Conservation (phyloP, 2,113 vertebrate genomes). For the Carassius gibelio region DNA sequence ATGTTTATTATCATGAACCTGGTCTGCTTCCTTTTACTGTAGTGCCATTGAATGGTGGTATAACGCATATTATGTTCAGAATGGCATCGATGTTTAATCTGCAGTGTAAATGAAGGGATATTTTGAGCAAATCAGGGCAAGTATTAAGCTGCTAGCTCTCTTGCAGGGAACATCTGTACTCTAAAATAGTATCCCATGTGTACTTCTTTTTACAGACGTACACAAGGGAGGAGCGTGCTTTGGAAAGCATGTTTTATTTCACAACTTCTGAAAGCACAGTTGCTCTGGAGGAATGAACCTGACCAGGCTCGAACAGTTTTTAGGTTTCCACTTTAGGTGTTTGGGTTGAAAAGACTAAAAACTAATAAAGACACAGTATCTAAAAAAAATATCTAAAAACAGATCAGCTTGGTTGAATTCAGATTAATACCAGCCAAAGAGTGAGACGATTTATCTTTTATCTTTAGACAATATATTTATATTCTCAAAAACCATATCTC, state of each 20-base stretch:
- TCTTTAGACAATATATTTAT: neutral
- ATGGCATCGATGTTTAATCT: neutral
- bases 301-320: neutral
- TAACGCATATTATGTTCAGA: neutral
- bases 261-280: slow-evolving; percentile 19
- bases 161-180: slow-evolving; percentile 32
- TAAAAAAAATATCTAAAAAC: neutral
- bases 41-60: neutral
- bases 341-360: neutral
- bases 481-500: neutral
- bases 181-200: slow-evolving; percentile 34
- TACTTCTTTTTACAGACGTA: slow-evolving; percentile 36
- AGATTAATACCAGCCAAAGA: neutral
- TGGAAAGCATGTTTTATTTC: slow-evolving; percentile 18
- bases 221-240: slow-evolving; percentile 5
- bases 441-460: neutral
- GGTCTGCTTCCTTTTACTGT: neutral
- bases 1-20: slow-evolving; percentile 10
- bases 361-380: neutral
- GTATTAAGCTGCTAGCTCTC: slow-evolving; percentile 6
- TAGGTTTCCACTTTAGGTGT: neutral
- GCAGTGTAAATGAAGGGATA: slow-evolving; percentile 14
- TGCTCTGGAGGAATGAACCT: neutral
- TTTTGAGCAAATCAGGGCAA: slow-evolving; percentile 38
- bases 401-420: neutral